Base-by-base conservation (phyloP, 2,113 vertebrate species). In the Brachypodius melanocephalos region DNA sequence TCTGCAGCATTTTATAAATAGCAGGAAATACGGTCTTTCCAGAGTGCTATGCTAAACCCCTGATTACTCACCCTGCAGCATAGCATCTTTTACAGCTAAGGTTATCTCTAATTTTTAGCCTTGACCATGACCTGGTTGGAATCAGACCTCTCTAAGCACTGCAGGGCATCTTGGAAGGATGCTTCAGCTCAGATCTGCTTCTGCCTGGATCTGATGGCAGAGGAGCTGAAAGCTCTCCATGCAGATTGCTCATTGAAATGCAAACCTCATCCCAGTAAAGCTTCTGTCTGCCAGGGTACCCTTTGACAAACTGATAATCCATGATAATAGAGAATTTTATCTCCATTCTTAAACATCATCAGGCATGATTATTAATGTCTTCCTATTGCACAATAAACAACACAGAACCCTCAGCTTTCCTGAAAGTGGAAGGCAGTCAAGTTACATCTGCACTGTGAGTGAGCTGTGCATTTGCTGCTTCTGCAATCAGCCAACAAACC, bases 191-290 rank as follows among this genome's bases (percentile, higher is more conserved):
- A 45, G 68, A 45, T 66, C 88, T 89, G 84, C 45, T 83, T 54
- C 91, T 89, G 89, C 73, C 80, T 74, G 78, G 76, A 73, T 89
- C 69, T 85, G 40, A 68, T 88, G 76, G 55, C 16, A 26, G 66
- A 72, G 71, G 55, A 95, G 65, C 79, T 91, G 85, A 93, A 85
- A 85, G 63, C 63, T 94, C 52, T 79, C 48, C 4, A 10, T 82
- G 74, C 43, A 91, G 90, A 86, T 88, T 74, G 43, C 85, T 94
- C 72, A 95, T 96, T 96, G 93, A 96, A 94, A 97, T 97, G 95
- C 93, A 91, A 90, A 57, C 90, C 82, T 91, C 94, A 97, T 96
- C 88, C 31, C 61, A 45, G 51, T 48, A 63, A 93, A 93, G 85
- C 93, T 94, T 75, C 84, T 95, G 89, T 92, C 95, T 96, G 90